Evolutionary conservation across 2,797 vertebrate species (phyloP).

Genomic region (Poeciliopsis presidionis): DNA sequence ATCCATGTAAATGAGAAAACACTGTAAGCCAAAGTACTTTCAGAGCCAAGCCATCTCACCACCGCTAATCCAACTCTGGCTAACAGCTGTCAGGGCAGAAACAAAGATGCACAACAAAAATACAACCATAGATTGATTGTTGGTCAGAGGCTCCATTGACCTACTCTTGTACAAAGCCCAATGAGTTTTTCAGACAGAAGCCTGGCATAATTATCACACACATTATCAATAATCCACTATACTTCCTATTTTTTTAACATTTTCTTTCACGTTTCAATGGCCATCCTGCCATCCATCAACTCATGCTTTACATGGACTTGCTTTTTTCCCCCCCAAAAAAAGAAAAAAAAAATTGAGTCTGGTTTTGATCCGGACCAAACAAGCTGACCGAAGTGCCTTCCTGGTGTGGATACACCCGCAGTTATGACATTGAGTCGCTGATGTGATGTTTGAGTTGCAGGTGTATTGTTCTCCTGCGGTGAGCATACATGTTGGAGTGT

Average conservation of each 20-base stretch:
- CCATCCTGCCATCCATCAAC: background rate
- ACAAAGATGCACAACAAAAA: background rate
- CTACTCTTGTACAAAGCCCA: background rate
- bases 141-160: background rate
- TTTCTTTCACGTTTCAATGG: background rate
- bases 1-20: conserved; percentile 39
- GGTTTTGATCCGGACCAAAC: too few species aligned
- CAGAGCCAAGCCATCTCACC: conserved; percentile 26
- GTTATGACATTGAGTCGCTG: too few species aligned
- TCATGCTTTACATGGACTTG: background rate
- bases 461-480: too few species aligned
- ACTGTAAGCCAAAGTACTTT: conserved; percentile 37
- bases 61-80: background rate
- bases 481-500: too few species aligned
- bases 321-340: too few species aligned
- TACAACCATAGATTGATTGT: background rate
- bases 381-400: too few species aligned
- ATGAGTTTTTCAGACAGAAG: background rate
- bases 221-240: background rate
- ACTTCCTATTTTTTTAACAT: too few species aligned
- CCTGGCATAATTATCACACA: background rate
- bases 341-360: too few species aligned
- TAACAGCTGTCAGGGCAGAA: conserved; percentile 35
- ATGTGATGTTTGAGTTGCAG: too few species aligned
- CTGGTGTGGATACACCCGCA: too few species aligned